These are phyloP conservation scores for Thymelicus sylvestris DNA, from an alignment of 2,888 invertebrate species.

Conservation along the genomic window DNA sequence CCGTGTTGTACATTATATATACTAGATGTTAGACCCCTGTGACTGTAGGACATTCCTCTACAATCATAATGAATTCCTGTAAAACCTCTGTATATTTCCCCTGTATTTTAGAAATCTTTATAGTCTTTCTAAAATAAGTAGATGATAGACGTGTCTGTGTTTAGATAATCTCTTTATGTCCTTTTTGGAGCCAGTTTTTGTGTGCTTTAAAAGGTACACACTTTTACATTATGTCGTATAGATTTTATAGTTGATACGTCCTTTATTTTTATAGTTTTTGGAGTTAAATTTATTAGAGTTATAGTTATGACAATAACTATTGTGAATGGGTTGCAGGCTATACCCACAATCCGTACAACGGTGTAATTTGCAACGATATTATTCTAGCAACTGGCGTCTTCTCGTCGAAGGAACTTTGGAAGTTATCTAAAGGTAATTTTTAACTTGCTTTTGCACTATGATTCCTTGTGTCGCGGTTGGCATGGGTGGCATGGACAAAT, in stretches of 20 bases:
- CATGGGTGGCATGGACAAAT: too few species aligned
- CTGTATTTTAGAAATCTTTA: conserved; percentile 18
- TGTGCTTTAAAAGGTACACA: neutral
- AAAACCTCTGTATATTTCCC: conserved; percentile 7
- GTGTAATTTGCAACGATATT: conserved; percentile 99
- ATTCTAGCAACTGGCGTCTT: conserved; percentile 99
- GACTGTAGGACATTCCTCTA: conserved; percentile 17
- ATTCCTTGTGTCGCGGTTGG: too few species aligned
- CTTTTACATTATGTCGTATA: neutral
- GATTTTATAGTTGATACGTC: neutral
- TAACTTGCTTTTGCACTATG: too few species aligned
- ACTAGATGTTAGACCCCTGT: conserved; percentile 21
- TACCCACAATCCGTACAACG: conserved; percentile 98
- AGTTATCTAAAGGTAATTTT: conserved; percentile 96
- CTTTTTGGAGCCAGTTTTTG: neutral
- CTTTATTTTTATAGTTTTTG: conserved; percentile 5
- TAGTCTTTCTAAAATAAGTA: conserved; percentile 13
- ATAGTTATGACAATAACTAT: conserved; percentile 37
- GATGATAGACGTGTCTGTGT: conserved; percentile 21
- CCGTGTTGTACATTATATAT: conserved; percentile 28
- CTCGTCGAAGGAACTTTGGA: conserved; percentile 99
- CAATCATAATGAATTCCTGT: neutral
- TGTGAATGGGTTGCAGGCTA: conserved; percentile 86
- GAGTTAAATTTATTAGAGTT: conserved; percentile 17
- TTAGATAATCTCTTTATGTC: neutral